Percentiles rank a stretch among this genome's conserved stretches.
Evolutionary conservation across 1,140 invertebrate genomes (phyloP).

Genomic region (Zaprionus lachaisei): DNA sequence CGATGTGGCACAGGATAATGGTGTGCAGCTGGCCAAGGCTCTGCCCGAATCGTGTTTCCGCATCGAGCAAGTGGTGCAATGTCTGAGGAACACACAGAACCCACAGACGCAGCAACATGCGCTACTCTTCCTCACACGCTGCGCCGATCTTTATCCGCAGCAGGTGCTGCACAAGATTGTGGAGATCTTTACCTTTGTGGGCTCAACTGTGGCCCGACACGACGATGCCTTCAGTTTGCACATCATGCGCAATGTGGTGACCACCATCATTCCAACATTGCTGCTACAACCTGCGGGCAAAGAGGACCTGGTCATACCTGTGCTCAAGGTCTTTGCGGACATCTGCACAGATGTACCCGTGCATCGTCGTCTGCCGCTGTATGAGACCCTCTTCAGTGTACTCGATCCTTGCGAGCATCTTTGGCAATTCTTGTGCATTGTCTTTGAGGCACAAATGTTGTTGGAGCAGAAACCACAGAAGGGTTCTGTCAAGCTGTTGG

Average conservation of each 20-base stretch:
- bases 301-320: constrained; percentile 86
- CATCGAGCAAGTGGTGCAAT: constrained; percentile 93
- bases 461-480: constrained; percentile 56
- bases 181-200: constrained; percentile 98
- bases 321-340: constrained; percentile 95
- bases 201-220: constrained; percentile 94
- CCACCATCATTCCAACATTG: constrained; percentile 94
- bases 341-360: constrained; percentile 95
- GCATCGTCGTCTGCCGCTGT: constrained; percentile 92
- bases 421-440: constrained; percentile 90
- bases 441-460: constrained; percentile 88
- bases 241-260: constrained; percentile 95
- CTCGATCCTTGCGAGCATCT: constrained; percentile 89
- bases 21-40: constrained; percentile 81
- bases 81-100: constrained; percentile 94
- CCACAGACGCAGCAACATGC: constrained; percentile 97
- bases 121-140: constrained; percentile 91
- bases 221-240: constrained; percentile 98
- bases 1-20: constrained; percentile 85
- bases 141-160: constrained; percentile 90
- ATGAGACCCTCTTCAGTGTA: constrained; percentile 91
- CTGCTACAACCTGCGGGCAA: constrained; percentile 83
- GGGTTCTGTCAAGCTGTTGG: constrained; percentile 68
- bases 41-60: constrained; percentile 88
- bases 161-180: constrained; percentile 96